Evolutionary conservation across 2,888 invertebrate genomes (phyloP), one percentile per base, ranked within the genome.

Genomic region (Ophonus ardosiacus): DNA sequence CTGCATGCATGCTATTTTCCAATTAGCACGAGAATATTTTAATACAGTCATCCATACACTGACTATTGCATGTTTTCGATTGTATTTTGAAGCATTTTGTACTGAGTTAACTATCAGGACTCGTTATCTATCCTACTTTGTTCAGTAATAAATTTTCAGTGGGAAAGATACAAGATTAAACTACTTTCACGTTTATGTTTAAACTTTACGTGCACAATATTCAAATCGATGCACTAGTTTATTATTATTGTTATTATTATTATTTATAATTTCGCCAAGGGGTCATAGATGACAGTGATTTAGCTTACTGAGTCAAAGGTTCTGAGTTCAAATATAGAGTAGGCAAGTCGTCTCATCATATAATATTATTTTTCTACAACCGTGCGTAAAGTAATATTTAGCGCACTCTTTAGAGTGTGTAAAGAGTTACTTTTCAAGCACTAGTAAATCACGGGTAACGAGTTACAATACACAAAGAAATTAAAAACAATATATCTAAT

Each of bases 1-100:
- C 18, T 15, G 57, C 78, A 78, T 78, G 78, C 78, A 78, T 78
- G 78, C 78, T 56, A 78, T 78, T 78, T 78, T 57, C 78, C 57
- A 57, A 78, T 78, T 78, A 78, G 78, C 78, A 57, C 56, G 31
- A 17, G 56, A 5, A 78, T 21, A 78, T 18, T 78, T 78, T 57
- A 57, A 78, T 78, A 78, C 71, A 43, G 71, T 74, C 71, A 74
- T 74, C 40, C 71, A 74, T 74, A 74, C 43, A 74, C 43, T 74
- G 43, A 43, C 40, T 74, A 74, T 74, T 74, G 71, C 71, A 74
- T 74, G 71, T 74, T 74, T 74, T 74, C 71, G 43, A 74, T 74
- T 74, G 71, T 74, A 74, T 74, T 74, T 74, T 74, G 71, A 43
- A 40, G 71, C 71, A 74, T 74, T 74, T 74, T 74, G 43, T 74